These are phyloP conservation scores for Avahi laniger DNA, from an alignment of 2,797 vertebrate species.

Conservation along the genomic window DNA sequence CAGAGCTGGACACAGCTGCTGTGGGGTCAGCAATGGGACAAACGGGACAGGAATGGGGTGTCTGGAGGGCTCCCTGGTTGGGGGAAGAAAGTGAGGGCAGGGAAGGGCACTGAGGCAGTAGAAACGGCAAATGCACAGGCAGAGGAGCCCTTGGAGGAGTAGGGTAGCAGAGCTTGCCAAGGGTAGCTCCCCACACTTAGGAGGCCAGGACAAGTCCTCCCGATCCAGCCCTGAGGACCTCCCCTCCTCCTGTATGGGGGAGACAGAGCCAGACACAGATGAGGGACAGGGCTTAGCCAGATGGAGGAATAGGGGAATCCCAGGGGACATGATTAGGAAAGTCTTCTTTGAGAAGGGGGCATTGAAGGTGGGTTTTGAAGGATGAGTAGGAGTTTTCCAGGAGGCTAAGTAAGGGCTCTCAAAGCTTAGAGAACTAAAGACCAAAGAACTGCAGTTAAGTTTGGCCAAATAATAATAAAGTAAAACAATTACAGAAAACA, in stretches of 20 bases:
- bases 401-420: not conserved
- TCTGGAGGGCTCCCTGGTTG: not conserved
- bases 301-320: not conserved
- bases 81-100: not conserved
- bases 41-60: not conserved
- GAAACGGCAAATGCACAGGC: not conserved
- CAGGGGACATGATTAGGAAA: not conserved
- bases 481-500: not conserved
- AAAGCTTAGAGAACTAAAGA: not conserved
- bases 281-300: not conserved
- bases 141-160: not conserved
- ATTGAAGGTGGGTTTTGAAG: not conserved
- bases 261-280: not conserved
- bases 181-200: not conserved
- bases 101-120: not conserved
- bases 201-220: not conserved
- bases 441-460: not conserved
- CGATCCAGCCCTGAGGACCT: not conserved
- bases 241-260: not conserved
- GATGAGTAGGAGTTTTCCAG: not conserved
- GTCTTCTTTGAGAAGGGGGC: not conserved
- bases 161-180: not conserved
- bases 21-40: not conserved
- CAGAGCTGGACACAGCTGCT: not conserved
- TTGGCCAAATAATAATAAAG: not conserved